Base-by-base conservation (phyloP, 2,797 vertebrate genomes). In the Pterois miles region DNA sequence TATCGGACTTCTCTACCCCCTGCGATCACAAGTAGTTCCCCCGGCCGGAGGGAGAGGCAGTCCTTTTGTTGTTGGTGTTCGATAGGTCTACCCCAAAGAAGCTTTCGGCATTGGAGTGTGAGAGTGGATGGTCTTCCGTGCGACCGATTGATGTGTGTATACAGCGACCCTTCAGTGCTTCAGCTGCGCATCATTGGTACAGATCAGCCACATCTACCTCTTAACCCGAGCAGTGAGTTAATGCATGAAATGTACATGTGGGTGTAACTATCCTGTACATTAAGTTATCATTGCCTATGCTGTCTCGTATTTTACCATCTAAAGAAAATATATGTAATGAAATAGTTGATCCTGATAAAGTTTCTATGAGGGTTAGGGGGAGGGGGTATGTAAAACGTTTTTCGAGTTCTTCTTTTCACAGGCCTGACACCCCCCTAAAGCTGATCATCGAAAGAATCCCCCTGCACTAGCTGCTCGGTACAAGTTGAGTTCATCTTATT, bases 351-450 rank as follows among this genome's bases (percentile, higher is more conserved):
- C 23, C 33, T 76, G 10, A 56, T 5, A 56, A 74, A 77, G 5
- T 52, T 22, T 33, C 46, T 74, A 10, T 22, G 20, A 22, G 66
- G 71, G 36, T 62, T 56, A 50, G 65, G 78, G 77, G 82, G 81
- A 69, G 80, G 84, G 90, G 89, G 71, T 10, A 60, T 88, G 92
- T 91, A 93, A 94, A 93, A 80, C 81, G 81, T 93, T 57, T 94
- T 76, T 94, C 88, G 81, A 94, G 94, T 94, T 93, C 77, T 94
- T 93, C 94, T 94, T 94, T 93, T 88, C 86, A 94, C 95, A 96
- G 95, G 95, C 94, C 59, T 83, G 70, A 50, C 78, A 83, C 84
- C 78, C 84, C 84, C 82, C 85, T 88, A 86, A 92, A 81, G 90
- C 84, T 57, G 80, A 88, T 84, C 89, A 77, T 79, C 90, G 85